phyloP scores from a whole-genome alignment of 2,888 invertebrate species.

The Dorcus hopei region DNA sequence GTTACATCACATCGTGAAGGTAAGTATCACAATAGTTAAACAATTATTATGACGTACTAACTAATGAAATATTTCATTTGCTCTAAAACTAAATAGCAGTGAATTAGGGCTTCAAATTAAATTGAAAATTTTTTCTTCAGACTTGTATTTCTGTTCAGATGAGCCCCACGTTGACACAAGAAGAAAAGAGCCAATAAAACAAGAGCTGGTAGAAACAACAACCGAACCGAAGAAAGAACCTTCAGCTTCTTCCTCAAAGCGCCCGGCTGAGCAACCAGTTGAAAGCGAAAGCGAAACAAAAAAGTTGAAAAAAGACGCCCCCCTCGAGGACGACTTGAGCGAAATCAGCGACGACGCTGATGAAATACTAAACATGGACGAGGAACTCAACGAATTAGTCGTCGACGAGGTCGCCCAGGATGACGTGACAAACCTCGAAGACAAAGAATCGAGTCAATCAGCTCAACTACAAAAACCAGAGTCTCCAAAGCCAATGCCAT shows the following conservation, averaged over 20 bases:
- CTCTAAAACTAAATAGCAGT: no score
- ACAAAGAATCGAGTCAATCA: constrained; percentile 30
- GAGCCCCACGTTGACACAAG: constrained; percentile 13
- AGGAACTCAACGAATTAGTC: constrained; percentile 43
- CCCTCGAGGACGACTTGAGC: constrained; percentile 70
- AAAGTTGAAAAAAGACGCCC: constrained; percentile 50
- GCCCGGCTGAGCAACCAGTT: constrained; percentile 41
- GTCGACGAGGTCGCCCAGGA: constrained; percentile 13
- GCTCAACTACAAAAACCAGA: constrained; percentile 36
- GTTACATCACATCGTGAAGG: constrained; percentile 42
- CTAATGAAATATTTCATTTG: no score
- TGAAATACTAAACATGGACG: constrained; percentile 79
- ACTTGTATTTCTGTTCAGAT: constrained; percentile 11
- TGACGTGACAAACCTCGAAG: constrained; percentile 31
- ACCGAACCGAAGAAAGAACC: constrained; percentile 34
- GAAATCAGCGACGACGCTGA: constrained; percentile 89
- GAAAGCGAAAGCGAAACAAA: constrained; percentile 51
- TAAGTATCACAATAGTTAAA: constrained; percentile 18
- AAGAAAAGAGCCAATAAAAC: constrained; percentile 19
- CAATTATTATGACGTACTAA: constrained; percentile 1
- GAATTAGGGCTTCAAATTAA: background rate
- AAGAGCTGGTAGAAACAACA: constrained; percentile 31
- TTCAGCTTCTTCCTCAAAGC: constrained; percentile 28
- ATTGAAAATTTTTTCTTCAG: constrained; percentile 6
- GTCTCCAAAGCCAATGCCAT: constrained; percentile 30